phyloP scores from a whole-genome alignment of 2,797 vertebrate species.

The Sebastes nivosus region DNA sequence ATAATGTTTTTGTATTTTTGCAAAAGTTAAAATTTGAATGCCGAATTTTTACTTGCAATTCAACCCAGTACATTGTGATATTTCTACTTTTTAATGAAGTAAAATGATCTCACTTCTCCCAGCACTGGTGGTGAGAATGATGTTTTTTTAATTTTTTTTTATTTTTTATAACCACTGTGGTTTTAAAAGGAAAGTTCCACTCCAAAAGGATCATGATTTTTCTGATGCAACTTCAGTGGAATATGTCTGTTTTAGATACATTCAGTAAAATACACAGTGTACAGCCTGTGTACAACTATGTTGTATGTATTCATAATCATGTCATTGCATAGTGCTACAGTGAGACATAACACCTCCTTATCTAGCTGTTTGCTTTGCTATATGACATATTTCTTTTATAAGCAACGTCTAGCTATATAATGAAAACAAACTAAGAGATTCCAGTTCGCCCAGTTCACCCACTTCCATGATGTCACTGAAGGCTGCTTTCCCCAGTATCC shows the following conservation, averaged over 20 bases:
- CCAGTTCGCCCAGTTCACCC: neutral
- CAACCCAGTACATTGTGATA: neutral
- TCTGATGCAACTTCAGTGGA: neutral
- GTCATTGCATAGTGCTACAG: neutral
- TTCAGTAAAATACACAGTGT: neutral
- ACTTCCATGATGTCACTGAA: conserved; percentile 27
- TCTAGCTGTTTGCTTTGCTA: neutral
- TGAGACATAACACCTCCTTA: neutral
- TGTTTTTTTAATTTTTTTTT: no score
- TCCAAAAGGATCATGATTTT: neutral
- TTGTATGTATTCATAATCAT: neutral
- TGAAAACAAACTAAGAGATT: conserved; percentile 13
- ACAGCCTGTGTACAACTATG: neutral
- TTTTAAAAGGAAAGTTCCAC: no score
- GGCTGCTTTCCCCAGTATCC: conserved; percentile 11
- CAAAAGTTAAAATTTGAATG: neutral
- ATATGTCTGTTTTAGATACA: neutral
- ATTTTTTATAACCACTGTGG: no score
- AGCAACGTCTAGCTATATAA: neutral
- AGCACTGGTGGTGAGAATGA: no score
- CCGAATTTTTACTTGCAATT: neutral
- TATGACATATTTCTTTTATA: neutral
- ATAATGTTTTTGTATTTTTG: no score
- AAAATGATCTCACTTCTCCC: neutral
- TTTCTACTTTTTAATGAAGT: neutral